Base-by-base conservation (phyloP, 37 sponge, comb jelly and placozoan genomes). In the Cladorhizidae sp. region DNA sequence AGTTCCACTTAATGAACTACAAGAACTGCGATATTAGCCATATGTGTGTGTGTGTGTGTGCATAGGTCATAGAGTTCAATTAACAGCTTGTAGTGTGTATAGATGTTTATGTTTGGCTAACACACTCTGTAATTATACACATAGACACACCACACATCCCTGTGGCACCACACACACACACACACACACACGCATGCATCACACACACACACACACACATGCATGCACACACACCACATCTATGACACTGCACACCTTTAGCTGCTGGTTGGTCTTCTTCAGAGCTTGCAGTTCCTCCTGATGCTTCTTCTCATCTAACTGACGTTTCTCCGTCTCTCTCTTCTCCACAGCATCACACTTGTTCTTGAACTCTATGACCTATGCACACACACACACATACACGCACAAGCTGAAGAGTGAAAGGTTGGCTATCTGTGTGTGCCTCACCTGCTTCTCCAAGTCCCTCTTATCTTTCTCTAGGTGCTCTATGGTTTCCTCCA, bases 341-440 rank as follows among this genome's bases (percentile, higher is more conserved):
- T 96, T 98, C 82, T 97, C 98, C n/a, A 97, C 82, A 5, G 95
- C 91, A 74, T 97, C 98, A 84, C 93, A 94, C 73, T 93, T 93
- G 56, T 83, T 82, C 78, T 94, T 94, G 42, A 89, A 56, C 54
- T 97, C 98, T 77, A 91, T 74, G 26, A 91, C 92, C 86, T 92
- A 40, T 14, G 14, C 35, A 36, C n/a, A 28, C 33, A 20, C 26
- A 29, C n/a, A 72, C 51, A 21, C 23, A 45, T 3, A n/a, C 72
- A 49, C 3, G 20, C 3, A 2, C 51, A 45, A 23, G 26, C 72
- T n/a, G 62, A 12, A 28, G 62, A 28, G 62, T 5, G 29, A 12
- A 12, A 45, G 49, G 8, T 12, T 45, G 49, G 8, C 49, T 45
- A 9, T 9, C 49, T 45, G 49, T 12, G 5, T 12, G 49, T 12